Evolutionary conservation across 2,888 invertebrate genomes (phyloP).

Genomic region (Tinea semifulvella): DNA sequence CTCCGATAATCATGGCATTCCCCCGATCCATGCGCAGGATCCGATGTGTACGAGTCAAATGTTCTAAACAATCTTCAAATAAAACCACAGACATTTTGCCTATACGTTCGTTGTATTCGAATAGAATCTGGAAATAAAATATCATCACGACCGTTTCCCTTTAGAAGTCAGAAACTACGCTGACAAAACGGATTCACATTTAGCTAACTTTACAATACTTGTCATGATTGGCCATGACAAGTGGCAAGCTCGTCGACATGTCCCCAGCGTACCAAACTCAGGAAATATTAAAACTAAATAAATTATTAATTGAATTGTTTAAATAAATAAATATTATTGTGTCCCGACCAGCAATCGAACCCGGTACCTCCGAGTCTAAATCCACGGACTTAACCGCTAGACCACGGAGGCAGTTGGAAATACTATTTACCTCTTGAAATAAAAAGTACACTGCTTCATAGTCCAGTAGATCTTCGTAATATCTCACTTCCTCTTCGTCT

Average conservation of each 20-base stretch:
- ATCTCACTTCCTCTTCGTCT: slow-evolving; percentile 79
- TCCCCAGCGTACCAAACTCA: too few species aligned
- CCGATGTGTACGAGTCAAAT: slow-evolving; percentile 87
- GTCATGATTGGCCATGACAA: too few species aligned
- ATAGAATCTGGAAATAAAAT: slow-evolving; percentile 71
- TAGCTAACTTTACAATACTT: too few species aligned
- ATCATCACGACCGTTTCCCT: neutral
- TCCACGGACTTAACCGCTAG: too few species aligned
- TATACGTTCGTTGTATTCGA: slow-evolving; percentile 82
- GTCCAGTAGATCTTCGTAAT: slow-evolving; percentile 90
- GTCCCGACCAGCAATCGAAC: too few species aligned
- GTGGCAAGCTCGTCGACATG: too few species aligned
- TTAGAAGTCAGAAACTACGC: neutral
- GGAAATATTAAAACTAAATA: too few species aligned
- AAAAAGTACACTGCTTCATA: slow-evolving; percentile 89
- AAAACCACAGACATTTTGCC: slow-evolving; percentile 82
- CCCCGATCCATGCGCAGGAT: slow-evolving; percentile 84
- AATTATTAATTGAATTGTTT: too few species aligned
- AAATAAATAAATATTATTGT: too few species aligned
- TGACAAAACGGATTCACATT: too few species aligned
- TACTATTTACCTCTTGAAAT: slow-evolving; percentile 77
- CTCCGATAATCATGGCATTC: slow-evolving; percentile 86
- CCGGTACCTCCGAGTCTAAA: too few species aligned
- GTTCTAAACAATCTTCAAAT: slow-evolving; percentile 92
- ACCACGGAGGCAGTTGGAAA: too few species aligned